Conservation (phyloP, 2,113 vertebrate genomes). For the Craseonycteris thonglongyai region DNA sequence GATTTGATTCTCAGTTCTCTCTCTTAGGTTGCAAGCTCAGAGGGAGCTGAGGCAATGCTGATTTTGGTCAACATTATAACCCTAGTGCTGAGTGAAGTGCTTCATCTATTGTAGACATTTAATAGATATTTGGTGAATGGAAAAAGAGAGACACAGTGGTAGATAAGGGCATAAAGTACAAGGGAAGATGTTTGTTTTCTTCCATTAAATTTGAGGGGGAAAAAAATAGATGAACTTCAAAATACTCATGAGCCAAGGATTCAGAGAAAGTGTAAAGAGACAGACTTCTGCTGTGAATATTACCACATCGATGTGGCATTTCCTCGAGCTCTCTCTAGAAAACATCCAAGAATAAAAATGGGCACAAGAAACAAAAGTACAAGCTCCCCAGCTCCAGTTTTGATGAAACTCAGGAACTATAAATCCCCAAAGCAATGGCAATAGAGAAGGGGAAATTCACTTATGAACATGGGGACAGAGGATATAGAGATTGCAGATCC, state of each 20-base stretch:
- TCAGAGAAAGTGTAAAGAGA: not conserved
- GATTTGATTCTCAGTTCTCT: not conserved
- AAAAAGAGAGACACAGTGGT: not conserved
- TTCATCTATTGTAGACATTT: not conserved
- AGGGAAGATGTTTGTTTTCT: not conserved
- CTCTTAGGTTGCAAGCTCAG: not conserved
- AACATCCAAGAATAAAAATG: not conserved
- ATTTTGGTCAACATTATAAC: not conserved
- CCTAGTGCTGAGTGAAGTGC: not conserved
- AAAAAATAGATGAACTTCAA: not conserved
- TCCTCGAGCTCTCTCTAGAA: slow-evolving; percentile 3
- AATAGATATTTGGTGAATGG: not conserved
- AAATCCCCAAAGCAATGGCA: not conserved
- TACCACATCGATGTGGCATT: not conserved
- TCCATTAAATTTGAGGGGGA: not conserved
- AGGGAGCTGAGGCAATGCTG: not conserved
- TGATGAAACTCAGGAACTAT: not conserved
- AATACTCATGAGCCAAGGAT: not conserved
- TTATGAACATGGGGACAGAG: not conserved
- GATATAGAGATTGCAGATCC: not conserved
- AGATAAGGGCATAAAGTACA: not conserved
- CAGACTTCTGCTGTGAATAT: not conserved
- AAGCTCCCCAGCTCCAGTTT: not conserved
- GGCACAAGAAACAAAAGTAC: not conserved
- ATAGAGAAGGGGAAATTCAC: not conserved